These are phyloP conservation scores for Trachymyrmex septentrionalis DNA, from an alignment of 1,140 invertebrate species.

Conservation along the genomic window DNA sequence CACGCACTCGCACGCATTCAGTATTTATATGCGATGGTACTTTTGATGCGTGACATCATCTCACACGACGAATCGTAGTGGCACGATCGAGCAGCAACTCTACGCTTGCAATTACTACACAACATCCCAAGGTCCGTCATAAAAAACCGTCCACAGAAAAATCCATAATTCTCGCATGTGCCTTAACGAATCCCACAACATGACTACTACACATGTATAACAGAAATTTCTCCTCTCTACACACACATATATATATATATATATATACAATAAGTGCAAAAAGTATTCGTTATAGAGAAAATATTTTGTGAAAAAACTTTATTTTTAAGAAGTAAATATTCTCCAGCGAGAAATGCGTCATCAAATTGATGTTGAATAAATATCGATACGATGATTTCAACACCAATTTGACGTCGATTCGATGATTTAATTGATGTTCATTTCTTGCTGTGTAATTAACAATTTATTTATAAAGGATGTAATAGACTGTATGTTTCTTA, in stretches of 20 bases:
- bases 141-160: constrained; percentile 58
- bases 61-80: constrained; percentile 10
- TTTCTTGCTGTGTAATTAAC: too few species aligned
- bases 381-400: too few species aligned
- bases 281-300: too few species aligned
- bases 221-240: not conserved
- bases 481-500: too few species aligned
- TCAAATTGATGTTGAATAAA: too few species aligned
- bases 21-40: constrained; percentile 49
- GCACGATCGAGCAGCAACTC: constrained; percentile 10
- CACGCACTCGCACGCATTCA: not conserved
- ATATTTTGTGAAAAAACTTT: too few species aligned
- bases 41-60: constrained; percentile 76
- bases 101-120: constrained; percentile 30
- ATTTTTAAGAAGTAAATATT: too few species aligned
- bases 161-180: constrained; percentile 49
- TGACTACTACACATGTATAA: not conserved
- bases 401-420: too few species aligned
- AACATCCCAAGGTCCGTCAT: constrained; percentile 59
- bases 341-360: too few species aligned
- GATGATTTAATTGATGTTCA: too few species aligned
- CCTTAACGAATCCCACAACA: not conserved
- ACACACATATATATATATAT: not conserved
- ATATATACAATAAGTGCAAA: not conserved
- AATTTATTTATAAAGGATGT: too few species aligned